phyloP scores from a whole-genome alignment of 2,888 invertebrate species.

The Hesperia comma region DNA sequence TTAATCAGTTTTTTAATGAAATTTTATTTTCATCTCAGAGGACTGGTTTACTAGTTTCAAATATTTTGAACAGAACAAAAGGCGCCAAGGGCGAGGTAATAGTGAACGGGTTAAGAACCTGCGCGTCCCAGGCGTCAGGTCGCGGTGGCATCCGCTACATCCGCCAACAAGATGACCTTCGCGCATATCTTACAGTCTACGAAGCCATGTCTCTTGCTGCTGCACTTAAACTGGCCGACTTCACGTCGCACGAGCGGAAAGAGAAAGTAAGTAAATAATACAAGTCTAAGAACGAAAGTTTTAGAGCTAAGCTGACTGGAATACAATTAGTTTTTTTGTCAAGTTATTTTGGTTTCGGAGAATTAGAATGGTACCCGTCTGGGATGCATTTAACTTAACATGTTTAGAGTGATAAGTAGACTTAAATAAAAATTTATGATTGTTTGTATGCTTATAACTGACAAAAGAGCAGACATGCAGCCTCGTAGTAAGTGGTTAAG shows the following conservation, averaged over 20 bases:
- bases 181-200: constrained; percentile 89
- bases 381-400: no score
- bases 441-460: no score
- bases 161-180: constrained; percentile 91
- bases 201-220: constrained; percentile 94
- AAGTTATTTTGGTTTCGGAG: background rate
- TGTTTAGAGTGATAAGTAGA: no score
- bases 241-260: constrained; percentile 87
- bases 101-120: constrained; percentile 86
- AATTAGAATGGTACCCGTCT: no score
- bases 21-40: no score
- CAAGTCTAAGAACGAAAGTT: constrained; percentile 17
- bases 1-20: no score
- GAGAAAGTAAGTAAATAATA: constrained; percentile 83
- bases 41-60: no score
- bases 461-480: no score
- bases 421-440: no score
- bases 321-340: constrained; percentile 5
- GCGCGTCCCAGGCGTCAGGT: constrained; percentile 87
- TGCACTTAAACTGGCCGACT: constrained; percentile 90
- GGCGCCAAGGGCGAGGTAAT: constrained; percentile 89
- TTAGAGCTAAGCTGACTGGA: background rate
- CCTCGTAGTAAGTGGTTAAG: no score
- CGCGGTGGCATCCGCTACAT: constrained; percentile 92
- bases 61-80: constrained; percentile 77